These are phyloP conservation scores for Perca schrenkii DNA, from an alignment of 2,113 vertebrate species.

Conservation along the genomic window DNA sequence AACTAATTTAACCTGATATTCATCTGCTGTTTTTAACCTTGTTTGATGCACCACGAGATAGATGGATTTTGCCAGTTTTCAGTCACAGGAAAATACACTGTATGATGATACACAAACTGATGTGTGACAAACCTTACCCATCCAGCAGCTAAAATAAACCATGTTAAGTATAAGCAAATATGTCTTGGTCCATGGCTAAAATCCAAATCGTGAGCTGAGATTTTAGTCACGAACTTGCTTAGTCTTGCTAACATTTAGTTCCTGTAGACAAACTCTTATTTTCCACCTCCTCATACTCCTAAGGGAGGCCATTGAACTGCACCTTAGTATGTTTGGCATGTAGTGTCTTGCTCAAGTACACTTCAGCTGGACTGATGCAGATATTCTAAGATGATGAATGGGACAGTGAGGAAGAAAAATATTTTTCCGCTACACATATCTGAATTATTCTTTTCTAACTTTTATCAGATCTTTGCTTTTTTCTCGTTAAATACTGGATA, in stretches of 20 bases:
- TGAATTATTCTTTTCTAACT: background rate
- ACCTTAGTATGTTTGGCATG: background rate
- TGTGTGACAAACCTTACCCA: background rate
- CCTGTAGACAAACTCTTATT: background rate
- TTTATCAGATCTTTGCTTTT: background rate
- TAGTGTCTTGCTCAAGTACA: background rate
- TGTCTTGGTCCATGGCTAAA: background rate
- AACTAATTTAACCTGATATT: background rate
- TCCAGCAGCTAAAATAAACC: background rate
- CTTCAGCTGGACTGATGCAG: background rate
- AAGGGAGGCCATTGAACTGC: background rate
- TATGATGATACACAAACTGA: background rate
- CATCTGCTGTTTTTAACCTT: background rate
- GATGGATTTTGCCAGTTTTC: background rate
- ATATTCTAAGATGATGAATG: background rate
- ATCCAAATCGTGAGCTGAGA: background rate
- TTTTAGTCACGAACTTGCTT: too few species aligned
- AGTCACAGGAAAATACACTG: conserved; percentile 3
- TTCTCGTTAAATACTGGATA: background rate
- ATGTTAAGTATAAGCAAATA: background rate
- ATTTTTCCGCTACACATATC: background rate
- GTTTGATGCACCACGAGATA: background rate
- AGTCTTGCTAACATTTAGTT: background rate
- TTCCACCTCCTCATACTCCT: too few species aligned
- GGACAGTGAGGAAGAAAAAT: background rate